phyloP scores from a whole-genome alignment of 2,797 vertebrate species.

The Leuciscus waleckii region DNA sequence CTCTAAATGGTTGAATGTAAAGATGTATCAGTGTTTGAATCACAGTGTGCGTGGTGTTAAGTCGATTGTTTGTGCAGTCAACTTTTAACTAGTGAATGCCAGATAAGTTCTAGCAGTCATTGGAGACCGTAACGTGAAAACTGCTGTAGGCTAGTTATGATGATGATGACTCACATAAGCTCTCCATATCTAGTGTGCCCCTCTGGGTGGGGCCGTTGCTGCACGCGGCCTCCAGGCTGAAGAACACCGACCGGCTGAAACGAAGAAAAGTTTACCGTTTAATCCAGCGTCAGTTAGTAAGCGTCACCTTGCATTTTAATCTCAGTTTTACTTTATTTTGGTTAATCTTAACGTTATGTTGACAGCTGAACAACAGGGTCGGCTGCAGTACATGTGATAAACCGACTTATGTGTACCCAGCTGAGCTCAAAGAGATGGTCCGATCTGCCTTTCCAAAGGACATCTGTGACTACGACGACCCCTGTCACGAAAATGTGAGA shows the following conservation, averaged over 20 bases:
- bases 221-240: constrained; percentile 64
- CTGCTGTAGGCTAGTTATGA: neutral
- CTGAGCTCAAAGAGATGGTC: constrained; percentile 72
- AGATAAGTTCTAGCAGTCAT: neutral
- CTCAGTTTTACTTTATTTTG: neutral
- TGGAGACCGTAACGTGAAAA: neutral
- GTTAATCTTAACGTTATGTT: neutral
- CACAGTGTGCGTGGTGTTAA: too few species aligned
- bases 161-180: neutral
- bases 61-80: neutral
- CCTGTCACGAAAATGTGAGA: constrained; percentile 70
- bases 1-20: neutral
- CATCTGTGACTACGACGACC: constrained; percentile 73
- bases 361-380: constrained; percentile 64
- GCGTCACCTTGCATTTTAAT: constrained; percentile 1
- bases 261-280: constrained; percentile 76
- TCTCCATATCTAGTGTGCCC: constrained; percentile 70
- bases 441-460: constrained; percentile 71
- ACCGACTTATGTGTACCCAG: constrained; percentile 77
- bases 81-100: neutral
- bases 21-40: neutral
- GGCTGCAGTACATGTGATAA: constrained; percentile 59
- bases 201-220: constrained; percentile 76
- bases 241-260: constrained; percentile 66
- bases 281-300: constrained; percentile 76